Evolutionary conservation across 2,888 invertebrate species (phyloP).

Genomic region (Drosophila borborema): DNA sequence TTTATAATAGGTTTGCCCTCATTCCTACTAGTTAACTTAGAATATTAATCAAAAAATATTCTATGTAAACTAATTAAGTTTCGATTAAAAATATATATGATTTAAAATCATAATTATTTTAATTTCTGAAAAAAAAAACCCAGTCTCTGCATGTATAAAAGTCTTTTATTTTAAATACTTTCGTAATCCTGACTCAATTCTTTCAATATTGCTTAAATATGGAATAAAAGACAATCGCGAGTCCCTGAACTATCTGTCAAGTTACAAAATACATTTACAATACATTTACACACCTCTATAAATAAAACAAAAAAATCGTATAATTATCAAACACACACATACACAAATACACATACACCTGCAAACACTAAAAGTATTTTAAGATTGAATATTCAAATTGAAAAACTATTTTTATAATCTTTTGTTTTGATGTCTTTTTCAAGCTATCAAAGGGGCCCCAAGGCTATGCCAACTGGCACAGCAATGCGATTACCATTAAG

Average conservation of each 20-base stretch:
- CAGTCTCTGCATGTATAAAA: neutral
- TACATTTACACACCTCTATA: slow-evolving; percentile 1
- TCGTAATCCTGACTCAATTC: neutral
- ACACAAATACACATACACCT: neutral
- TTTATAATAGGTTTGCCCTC: neutral
- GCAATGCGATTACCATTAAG: slow-evolving; percentile 60
- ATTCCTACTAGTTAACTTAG: neutral
- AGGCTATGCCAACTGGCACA: slow-evolving; percentile 49
- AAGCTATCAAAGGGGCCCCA: slow-evolving; percentile 31
- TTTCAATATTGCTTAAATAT: too few species aligned
- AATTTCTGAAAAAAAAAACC: neutral
- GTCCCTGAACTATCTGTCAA: neutral
- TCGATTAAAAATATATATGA: neutral
- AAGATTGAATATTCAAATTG: slow-evolving; percentile 25
- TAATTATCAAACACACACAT: slow-evolving; percentile 5
- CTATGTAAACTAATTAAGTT: neutral
- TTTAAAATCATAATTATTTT: neutral
- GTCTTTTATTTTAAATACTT: neutral
- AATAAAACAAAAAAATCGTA: neutral
- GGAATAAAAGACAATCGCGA: neutral
- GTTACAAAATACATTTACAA: neutral
- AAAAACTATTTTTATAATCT: slow-evolving; percentile 33
- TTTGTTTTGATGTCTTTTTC: slow-evolving; percentile 24
- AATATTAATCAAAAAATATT: too few species aligned
- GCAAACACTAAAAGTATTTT: neutral